Evolutionary conservation across 2,797 vertebrate genomes (phyloP), one percentile per base, ranked within the genome.

Genomic region (Centropyge bicolor): DNA sequence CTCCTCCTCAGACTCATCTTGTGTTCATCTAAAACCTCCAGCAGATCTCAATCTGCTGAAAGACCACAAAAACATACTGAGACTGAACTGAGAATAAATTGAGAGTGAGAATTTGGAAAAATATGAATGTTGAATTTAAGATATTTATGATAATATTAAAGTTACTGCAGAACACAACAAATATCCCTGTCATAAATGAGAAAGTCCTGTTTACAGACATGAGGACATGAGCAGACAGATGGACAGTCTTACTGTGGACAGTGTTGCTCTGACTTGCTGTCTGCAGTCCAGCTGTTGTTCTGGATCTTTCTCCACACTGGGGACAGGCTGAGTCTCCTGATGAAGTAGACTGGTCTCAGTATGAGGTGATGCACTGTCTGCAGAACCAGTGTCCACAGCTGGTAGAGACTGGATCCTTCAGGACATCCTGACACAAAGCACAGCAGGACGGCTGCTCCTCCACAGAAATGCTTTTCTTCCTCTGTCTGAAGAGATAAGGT

Each of bases 1-100:
- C 20, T 74, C 9, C 13, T 56, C 51, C 13, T 68, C 64, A 80
- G 70, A 57, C 22, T 57, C 31, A 40, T 24, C 43, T 38, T 48
- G 48, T 70, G 55, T 24, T 59, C 41, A 22, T 59, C 55, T 36
- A n/a, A 11, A 70, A 70, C 12, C 19, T 19, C 43, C 43, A 48
- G 68, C 17, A 70, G 68, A 46, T 19, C 55, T 48, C 6, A 0
- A n/a, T 5, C 2, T 11, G 5, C 66, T 69, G 2, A 27, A 17
- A 51, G 4, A 67, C 27, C 2, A 31, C 2, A 31, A 31, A 31
- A 31, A 31, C 27, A 31, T 31, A 2, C 27, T 31, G 14, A 52
- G 17, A 45, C 14, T 1, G 16, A 13, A 27, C 5, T 22, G 48
- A 52, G 49, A 52, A n/a, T 5, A 22, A 12, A 46, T 12, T 12